Conservation (phyloP, 2,888 invertebrate species). For the Empis stercorea region DNA sequence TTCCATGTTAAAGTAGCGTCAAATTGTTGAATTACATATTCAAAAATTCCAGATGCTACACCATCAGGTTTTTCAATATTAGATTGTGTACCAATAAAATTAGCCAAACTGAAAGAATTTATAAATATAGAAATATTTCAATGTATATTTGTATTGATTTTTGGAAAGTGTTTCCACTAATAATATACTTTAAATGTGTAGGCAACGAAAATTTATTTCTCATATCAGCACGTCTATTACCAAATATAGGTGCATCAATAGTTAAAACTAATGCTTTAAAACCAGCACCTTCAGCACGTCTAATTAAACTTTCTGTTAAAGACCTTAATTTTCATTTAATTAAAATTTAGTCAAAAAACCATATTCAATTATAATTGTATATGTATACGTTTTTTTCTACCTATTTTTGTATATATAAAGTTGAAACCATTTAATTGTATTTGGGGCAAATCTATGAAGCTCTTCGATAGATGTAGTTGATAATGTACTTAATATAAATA, state of each 20-base stretch:
- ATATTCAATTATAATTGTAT: no score
- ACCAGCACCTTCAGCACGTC: conserved; percentile 68
- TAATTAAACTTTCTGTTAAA: conserved; percentile 56
- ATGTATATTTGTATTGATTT: no score
- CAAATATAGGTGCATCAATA: conserved; percentile 80
- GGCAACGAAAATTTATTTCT: conserved; percentile 76
- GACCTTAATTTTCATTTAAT: conserved; percentile 25
- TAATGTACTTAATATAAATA: conserved; percentile 75
- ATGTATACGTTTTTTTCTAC: conserved; percentile 28
- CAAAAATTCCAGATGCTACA: conserved; percentile 57
- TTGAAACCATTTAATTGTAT: conserved; percentile 77
- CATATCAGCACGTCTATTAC: conserved; percentile 66
- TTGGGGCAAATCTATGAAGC: conserved; percentile 62
- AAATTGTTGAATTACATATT: conserved; percentile 63
- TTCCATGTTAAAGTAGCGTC: conserved; percentile 75
- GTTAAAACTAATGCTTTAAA: conserved; percentile 79
- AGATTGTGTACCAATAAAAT: conserved; percentile 50
- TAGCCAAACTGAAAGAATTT: conserved; percentile 51
- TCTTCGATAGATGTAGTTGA: conserved; percentile 82
- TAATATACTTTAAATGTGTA: conserved; percentile 50
- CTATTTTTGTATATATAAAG: conserved; percentile 79
- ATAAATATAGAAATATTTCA: not conserved
- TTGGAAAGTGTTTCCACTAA: no score
- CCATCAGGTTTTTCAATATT: conserved; percentile 19
- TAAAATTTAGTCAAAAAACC: no score